Evolutionary conservation across 2,797 vertebrate genomes (phyloP), one percentile per base, ranked within the genome.

Genomic region (Mus spretus): DNA sequence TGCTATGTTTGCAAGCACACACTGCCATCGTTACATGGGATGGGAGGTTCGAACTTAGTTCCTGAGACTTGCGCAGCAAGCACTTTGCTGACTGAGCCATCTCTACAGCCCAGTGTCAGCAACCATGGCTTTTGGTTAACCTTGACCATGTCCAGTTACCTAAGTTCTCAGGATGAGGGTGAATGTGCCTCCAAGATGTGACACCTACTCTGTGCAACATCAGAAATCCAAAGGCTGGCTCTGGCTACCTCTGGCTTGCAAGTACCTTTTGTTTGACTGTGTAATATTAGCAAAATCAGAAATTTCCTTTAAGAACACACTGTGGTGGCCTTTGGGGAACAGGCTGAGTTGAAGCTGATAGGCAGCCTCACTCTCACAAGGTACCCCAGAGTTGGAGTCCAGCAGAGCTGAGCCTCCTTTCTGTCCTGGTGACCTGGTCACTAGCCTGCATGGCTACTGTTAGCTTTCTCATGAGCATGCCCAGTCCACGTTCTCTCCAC

Each of bases 401-500:
- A 78, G 82, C 13, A 50, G 1, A 47, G 44, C 44, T 77, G 44
- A 77, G 6, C 75, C 75, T 11, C 1, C 10, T 3, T 28, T 67
- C 77, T 83, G 47, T 28, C 53, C 11, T 0, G 3, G 17, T 20
- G 15, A 0, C 37, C 44, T 22, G 0, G 13, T 50, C 34, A 22
- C 63, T 50, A 17, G 12, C 53, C 70, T 15, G 47, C 1, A 0
- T 40, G 15, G 75, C n/a, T 37, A 65, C 78, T 1, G 0, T 6
- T 8, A 6, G n/a, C 13, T 8, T 74, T 47, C 37, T 28, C 26
- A 1, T 57, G 13, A 4, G 34, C 20, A n/a, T n/a, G 47, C 22
- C 70, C 34, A 50, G 2, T n/a, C 31, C 57, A 0, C 2, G 15
- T 1, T 28, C 7, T 14, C 24, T 53, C 82, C 53, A 0, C 0